Evolutionary conservation across 92 coral and sea anemone species (phyloP).

Genomic region (Palythoa grandis): DNA sequence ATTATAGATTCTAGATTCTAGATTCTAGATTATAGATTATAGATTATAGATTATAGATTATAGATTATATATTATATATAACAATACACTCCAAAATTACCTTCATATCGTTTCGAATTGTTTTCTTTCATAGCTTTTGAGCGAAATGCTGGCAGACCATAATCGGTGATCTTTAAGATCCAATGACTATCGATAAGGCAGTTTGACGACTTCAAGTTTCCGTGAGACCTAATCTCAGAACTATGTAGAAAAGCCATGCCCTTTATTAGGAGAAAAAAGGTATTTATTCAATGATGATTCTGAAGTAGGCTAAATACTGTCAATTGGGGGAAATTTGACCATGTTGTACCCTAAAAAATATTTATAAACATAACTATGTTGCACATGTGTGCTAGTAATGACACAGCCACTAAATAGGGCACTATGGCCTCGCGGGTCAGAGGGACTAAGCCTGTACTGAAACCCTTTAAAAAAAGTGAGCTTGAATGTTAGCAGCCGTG

Average conservation of each 20-base stretch:
- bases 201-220: constrained; percentile 80
- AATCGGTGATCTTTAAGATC: constrained; percentile 82
- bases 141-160: constrained; percentile 74
- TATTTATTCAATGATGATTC: not conserved
- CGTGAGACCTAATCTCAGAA: constrained; percentile 77
- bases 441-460: no score
- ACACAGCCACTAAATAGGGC: no score
- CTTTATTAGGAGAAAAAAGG: constrained; percentile 8
- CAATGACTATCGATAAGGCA: constrained; percentile 80
- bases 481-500: no score
- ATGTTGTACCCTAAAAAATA: no score
- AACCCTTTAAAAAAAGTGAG: no score
- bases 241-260: constrained; percentile 79
- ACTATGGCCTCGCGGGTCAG: no score
- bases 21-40: no score
- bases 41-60: no score
- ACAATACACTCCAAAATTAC: not conserved
- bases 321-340: no score
- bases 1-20: not conserved
- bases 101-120: not conserved
- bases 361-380: no score
- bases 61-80: not conserved
- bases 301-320: not conserved
- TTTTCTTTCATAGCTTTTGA: constrained; percentile 57
- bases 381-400: no score